Base-by-base conservation (phyloP, 2,113 vertebrate species). In the Pardalotus punctatus region DNA sequence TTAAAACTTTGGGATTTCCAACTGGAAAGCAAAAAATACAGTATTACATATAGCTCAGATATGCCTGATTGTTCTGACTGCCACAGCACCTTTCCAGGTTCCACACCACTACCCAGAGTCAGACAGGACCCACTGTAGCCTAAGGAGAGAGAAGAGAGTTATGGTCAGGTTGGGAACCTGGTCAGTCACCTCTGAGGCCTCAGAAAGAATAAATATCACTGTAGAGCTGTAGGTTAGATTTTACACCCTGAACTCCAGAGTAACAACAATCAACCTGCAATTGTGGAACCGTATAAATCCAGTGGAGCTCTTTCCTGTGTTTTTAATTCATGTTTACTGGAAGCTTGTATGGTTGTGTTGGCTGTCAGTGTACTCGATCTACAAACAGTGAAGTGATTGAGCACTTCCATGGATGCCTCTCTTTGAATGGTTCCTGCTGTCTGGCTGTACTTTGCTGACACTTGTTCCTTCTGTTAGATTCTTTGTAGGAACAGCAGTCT, bases 401-500 rank as follows among this genome's bases (percentile, higher is more conserved):
- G 35, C 62, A 65, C 50, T 74, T 72, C 84, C 38, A 13, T 65
- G 88, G 56, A 53, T 74, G 40, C n/a, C 48, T 95, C 74, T 91
- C 74, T 94, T 51, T 5, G 5, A 81, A 56, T 28, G 1, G 0
- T 62, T 79, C 56, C 72, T 86, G 5, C 64, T 79, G 45, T 38
- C 89, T 69, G 81, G 57, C 72, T 90, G 76, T 58, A 14, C 64
- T 93, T 70, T 83, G 48, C 95, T 94, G 86, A 95, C 92, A 48
- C 79, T 94, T 96, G 40, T 95, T 95, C 89, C 81, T 86, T 94
- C 91, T 90, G 14, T 94, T 94, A 98, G 98, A 97, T 98, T 93
- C 98, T 98, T 94, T 98, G 98, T 97, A 98, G 98, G 94, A 98
- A 97, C 94, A 98, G 98, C 97, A 98, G 97, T 86, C 96, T 98